These are phyloP conservation scores for Urocitellus parryii DNA, from an alignment of 2,113 vertebrate genomes.

Conservation along the genomic window DNA sequence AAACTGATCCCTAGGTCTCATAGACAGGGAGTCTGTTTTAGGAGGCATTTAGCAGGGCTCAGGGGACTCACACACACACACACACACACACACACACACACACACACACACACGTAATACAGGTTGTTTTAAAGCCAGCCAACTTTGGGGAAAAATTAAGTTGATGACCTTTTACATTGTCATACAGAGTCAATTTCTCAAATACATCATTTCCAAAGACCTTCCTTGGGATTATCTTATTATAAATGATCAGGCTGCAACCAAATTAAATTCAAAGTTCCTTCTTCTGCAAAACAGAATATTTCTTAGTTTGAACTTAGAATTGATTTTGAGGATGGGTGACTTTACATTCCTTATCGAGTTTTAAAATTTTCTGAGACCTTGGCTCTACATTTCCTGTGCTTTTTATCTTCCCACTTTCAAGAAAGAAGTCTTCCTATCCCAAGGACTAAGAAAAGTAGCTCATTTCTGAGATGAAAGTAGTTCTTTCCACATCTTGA, in stretches of 20 bases:
- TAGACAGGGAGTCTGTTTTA: not conserved
- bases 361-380: not conserved
- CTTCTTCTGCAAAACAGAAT: not conserved
- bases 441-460: not conserved
- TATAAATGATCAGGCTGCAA: not conserved
- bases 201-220: not conserved
- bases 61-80: too few relatives aligned
- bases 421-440: not conserved
- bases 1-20: not conserved
- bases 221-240: conserved; percentile 29
- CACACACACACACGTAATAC: not conserved
- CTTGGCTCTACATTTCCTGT: not conserved
- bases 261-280: not conserved
- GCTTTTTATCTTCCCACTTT: not conserved
- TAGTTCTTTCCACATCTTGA: not conserved
- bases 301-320: conserved; percentile 17
- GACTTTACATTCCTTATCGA: not conserved
- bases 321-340: not conserved
- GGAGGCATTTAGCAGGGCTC: not conserved
- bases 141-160: not conserved
- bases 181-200: conserved; percentile 11
- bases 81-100: too few relatives aligned
- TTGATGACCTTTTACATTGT: conserved; percentile 18
- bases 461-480: not conserved
- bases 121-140: not conserved